Base-by-base conservation (phyloP, 2,797 vertebrate species). In the Pseudochirops cupreus region DNA sequence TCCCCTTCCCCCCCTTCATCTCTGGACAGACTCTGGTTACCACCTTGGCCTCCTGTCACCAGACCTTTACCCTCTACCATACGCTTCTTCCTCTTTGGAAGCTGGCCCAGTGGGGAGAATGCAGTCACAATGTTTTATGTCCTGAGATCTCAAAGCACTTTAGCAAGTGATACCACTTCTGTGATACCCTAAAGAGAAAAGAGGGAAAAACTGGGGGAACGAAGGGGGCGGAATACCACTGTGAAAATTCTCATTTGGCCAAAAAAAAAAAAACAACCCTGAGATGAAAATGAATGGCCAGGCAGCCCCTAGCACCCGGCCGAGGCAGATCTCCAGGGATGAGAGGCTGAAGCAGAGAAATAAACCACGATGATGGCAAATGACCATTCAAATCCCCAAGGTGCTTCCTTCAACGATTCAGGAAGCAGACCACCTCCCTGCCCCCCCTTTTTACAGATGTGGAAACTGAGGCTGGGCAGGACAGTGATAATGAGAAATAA, bases 111-210 rank as follows among this genome's bases (percentile, higher is more conserved):
- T 93, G 92, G 97, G 96, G 54, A 74, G 90, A 93, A 92, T 94
- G 95, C 96, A 91, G 16, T 46, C 96, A 96, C 97, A 92, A 95
- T 74, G 82, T 94, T 97, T 97, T 96, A 94, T 95, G 96, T 97
- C 96, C 97, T 95, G 96, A 97, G 97, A 97, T 98, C 97, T 94
- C 97, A 94, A 57, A 97, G 97, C 98, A 98, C 97, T 98, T 50
- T 97, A 98, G 97, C 96, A 92, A 55, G 93, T 96, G 97, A 95
- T 97, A 97, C 97, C 97, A 96, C 97, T 97, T 97, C 97, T 97
- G 94, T 97, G 97, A 97, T 97, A 97, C 96, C 96, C 98, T 97
- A 95, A 97, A 97, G 97, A 97, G 96, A 97, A 91, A 94, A 98
- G 98, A 29, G 67, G 57, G 97, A 96, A 97, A 97, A 97, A 97